phyloP scores from a whole-genome alignment of 2,113 vertebrate genomes.

The Marmota monax region DNA sequence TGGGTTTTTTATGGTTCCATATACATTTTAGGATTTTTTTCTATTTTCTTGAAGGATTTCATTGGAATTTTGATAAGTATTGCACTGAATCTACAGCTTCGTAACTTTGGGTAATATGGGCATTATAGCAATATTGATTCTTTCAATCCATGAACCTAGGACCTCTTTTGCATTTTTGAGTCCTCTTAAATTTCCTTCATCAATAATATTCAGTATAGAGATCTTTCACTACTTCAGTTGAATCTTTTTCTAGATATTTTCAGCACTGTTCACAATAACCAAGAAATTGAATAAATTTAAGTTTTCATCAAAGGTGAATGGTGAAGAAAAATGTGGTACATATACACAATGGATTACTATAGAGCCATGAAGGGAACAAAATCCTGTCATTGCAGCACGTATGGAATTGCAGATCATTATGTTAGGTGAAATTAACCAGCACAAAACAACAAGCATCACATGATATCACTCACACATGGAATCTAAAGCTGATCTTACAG shows the following conservation, averaged over 20 bases:
- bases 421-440: background rate
- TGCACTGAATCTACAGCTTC: background rate
- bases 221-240: background rate
- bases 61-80: background rate
- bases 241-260: background rate
- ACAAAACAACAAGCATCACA: background rate
- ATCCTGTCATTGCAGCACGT: background rate
- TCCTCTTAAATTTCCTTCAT: background rate
- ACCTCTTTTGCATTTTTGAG: background rate
- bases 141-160: background rate
- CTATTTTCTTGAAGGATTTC: background rate
- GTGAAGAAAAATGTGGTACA: background rate
- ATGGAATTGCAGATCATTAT: background rate
- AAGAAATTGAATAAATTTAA: background rate
- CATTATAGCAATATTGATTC: background rate
- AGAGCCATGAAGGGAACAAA: background rate
- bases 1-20: background rate
- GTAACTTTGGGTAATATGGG: background rate
- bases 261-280: background rate
- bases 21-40: background rate
- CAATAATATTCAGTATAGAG: background rate
- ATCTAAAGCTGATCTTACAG: background rate
- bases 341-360: background rate
- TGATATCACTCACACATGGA: background rate
- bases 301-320: background rate